phyloP scores from a whole-genome alignment of 2,797 vertebrate species.

The Sciurus vulgaris region DNA sequence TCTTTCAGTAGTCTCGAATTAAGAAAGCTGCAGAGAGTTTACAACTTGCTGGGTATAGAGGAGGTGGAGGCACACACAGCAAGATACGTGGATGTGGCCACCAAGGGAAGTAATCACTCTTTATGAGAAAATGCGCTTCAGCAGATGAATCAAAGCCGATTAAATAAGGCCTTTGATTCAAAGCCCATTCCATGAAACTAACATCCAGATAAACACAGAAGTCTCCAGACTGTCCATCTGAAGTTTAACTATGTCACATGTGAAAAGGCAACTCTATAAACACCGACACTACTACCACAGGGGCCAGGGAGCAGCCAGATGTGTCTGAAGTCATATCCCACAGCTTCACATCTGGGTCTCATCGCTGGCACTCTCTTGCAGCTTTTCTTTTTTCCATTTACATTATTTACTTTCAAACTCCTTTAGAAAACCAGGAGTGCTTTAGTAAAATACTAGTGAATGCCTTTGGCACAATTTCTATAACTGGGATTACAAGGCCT shows the following conservation, averaged over 20 bases:
- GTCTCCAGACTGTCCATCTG: constrained; percentile 80
- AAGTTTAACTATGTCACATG: constrained; percentile 75
- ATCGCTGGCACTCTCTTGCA: constrained; percentile 67
- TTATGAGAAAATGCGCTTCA: constrained; percentile 73
- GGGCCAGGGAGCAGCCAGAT: constrained; percentile 65
- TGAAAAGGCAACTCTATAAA: constrained; percentile 74
- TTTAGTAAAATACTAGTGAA: constrained; percentile 51
- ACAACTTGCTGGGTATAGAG: constrained; percentile 11
- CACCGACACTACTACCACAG: constrained; percentile 44
- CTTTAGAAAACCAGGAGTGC: constrained; percentile 49
- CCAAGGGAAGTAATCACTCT: constrained; percentile 69
- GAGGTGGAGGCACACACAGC: neutral
- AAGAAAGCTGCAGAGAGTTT: constrained; percentile 37
- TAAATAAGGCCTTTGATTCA: constrained; percentile 77
- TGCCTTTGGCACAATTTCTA: constrained; percentile 42
- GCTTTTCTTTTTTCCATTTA: constrained; percentile 63
- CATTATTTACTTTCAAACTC: constrained; percentile 66
- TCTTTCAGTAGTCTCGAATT: neutral
- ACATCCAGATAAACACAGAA: constrained; percentile 79
- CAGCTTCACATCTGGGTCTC: constrained; percentile 77
- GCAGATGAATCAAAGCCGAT: constrained; percentile 67
- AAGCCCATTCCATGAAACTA: constrained; percentile 71
- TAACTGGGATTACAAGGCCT: constrained; percentile 55
- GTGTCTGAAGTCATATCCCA: constrained; percentile 50
- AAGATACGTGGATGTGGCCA: constrained; percentile 10